These are phyloP conservation scores for Esox niger DNA, from an alignment of 2,113 vertebrate species.

Conservation along the genomic window DNA sequence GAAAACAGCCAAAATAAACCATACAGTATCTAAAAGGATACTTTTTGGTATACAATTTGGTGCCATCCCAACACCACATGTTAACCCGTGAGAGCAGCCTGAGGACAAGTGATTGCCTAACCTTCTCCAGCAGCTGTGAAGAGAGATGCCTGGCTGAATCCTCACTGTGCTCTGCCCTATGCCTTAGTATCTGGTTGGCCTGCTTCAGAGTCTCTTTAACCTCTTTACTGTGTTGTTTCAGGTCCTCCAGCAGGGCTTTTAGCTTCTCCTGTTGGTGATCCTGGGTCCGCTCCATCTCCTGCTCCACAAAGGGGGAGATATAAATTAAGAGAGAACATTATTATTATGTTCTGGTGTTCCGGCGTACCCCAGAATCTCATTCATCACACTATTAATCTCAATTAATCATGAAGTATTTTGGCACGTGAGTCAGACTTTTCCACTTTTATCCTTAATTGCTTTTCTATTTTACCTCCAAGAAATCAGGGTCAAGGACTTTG, in stretches of 20 bases:
- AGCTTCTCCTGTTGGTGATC: conserved; percentile 75
- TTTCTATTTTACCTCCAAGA: too few species aligned
- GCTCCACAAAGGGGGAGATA: not conserved
- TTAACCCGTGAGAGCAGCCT: not conserved
- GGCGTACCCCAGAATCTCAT: too few species aligned
- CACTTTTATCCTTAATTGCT: too few species aligned
- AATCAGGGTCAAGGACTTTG: too few species aligned
- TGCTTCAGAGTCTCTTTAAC: conserved; percentile 75
- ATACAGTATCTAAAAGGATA: too few species aligned
- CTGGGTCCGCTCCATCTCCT: conserved; percentile 80
- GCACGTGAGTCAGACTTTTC: too few species aligned
- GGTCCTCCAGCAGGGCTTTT: conserved; percentile 62
- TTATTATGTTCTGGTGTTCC: not conserved
- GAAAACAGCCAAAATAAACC: too few species aligned
- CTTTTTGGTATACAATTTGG: too few species aligned
- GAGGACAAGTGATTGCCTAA: conserved; percentile 34
- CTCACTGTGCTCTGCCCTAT: conserved; percentile 77
- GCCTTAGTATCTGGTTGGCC: conserved; percentile 71
- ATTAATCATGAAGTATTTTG: too few species aligned
- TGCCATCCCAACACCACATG: not conserved
- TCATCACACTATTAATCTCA: too few species aligned
- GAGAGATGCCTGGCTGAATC: conserved; percentile 71
- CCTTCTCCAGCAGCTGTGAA: conserved; percentile 82
- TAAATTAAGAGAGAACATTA: not conserved
- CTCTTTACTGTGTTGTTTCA: conserved; percentile 66